Conservation (phyloP, 2,797 vertebrate genomes). For the Alca torda region DNA sequence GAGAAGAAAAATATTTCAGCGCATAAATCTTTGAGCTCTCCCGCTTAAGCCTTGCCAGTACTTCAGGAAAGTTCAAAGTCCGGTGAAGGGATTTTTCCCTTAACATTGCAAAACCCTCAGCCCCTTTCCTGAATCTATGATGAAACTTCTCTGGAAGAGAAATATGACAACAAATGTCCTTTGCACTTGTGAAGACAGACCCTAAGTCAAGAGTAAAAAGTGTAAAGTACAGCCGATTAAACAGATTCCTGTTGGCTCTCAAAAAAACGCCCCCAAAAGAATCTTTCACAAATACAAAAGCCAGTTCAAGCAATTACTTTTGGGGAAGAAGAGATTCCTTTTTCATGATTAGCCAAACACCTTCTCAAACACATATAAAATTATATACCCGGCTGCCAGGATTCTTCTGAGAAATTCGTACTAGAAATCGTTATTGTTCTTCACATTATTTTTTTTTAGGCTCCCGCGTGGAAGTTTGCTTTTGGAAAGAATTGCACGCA, state of each 20-base stretch:
- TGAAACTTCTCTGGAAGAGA: background rate
- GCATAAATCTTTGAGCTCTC: background rate
- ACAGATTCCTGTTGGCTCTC: background rate
- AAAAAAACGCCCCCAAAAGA: background rate
- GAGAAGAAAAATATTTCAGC: background rate
- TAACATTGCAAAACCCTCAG: background rate
- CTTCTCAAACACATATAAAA: background rate
- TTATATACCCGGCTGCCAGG: fast-evolving
- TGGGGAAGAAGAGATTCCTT: background rate
- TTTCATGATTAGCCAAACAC: background rate
- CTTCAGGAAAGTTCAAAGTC: background rate
- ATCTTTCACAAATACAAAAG: background rate
- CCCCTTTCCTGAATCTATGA: background rate
- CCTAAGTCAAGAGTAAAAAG: background rate
- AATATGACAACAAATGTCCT: background rate
- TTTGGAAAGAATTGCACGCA: background rate
- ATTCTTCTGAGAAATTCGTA: background rate
- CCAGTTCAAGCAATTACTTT: background rate
- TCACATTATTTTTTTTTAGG: background rate
- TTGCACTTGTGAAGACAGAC: background rate
- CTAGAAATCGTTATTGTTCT: background rate
- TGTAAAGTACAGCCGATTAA: background rate
- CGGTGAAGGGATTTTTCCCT: fast-evolving
- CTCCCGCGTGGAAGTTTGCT: background rate
- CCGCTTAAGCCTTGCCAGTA: background rate